Conservation (phyloP, 2,797 vertebrate genomes). For the Hyperoplus lanceolatus region DNA sequence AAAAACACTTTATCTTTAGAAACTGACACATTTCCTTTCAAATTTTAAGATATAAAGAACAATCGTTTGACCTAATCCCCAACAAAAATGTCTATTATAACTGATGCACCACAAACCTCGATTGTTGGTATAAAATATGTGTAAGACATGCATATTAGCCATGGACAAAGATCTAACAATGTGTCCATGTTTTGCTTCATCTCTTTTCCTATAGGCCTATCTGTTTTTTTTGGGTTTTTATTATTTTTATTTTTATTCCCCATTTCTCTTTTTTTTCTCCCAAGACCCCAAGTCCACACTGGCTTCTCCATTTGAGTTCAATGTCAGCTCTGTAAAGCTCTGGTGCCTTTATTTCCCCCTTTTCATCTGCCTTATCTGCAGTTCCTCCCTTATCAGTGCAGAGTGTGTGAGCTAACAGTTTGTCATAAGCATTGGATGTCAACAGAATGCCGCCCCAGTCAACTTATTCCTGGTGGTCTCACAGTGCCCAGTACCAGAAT, state of each 20-base stretch:
- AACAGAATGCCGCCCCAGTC: constrained; percentile 65
- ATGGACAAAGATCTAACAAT: constrained; percentile 1
- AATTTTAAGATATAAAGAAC: not conserved
- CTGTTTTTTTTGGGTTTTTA: not conserved
- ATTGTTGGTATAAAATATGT: not conserved
- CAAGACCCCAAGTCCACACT: constrained; percentile 47
- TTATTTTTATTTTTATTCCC: constrained; percentile 26
- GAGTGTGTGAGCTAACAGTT: constrained; percentile 72
- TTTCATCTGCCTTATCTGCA: constrained; percentile 78
- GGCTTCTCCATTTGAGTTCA: constrained; percentile 68
- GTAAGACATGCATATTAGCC: not conserved
- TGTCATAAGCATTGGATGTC: constrained; percentile 78
- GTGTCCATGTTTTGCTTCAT: not conserved
- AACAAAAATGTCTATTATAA: not conserved
- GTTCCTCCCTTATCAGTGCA: constrained; percentile 70
- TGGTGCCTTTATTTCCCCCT: constrained; percentile 72
- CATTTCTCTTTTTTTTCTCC: constrained; percentile 50
- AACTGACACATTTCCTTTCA: not conserved
- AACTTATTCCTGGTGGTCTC: constrained; percentile 64
- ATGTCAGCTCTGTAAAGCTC: constrained; percentile 68
- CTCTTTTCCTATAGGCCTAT: too few relatives aligned
- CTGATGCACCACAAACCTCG: not conserved
- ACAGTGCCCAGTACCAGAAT: constrained; percentile 17
- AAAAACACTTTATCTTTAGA: not conserved
- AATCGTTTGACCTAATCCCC: constrained; percentile 2